Evolutionary conservation across 2,797 vertebrate species (phyloP), one percentile per base, ranked within the genome.

Genomic region (Triplophysa bombifrons): DNA sequence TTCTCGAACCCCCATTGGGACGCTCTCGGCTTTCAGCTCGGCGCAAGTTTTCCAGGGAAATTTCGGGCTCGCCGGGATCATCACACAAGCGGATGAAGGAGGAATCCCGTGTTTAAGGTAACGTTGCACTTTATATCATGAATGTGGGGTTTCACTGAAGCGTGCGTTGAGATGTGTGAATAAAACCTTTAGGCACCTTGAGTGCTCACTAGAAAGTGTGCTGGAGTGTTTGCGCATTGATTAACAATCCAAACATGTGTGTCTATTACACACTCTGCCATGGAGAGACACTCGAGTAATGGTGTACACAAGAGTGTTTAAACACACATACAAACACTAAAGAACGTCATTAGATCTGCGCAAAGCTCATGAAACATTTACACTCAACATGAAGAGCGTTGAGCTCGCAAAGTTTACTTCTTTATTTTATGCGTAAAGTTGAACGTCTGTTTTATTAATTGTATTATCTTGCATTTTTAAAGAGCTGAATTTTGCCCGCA

Each of bases 81-180:
- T 84, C 84, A 88, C 83, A 88, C 81, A 86, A 80, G 89, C 92
- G 89, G 85, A 94, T 93, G 93, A 90, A 87, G 87, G 88, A 81
- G 69, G 70, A 65, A 66, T 76, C 84, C 64, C 77, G 87, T 22
- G 84, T 86, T 80, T 70, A 87, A 90, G 89, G 84, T 85, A 84
- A 92, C 91, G 89, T 84, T 68, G 65, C 72, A 53, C 16, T 25
- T 70, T 76, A 11, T 58, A 12, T 19, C 0, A 9, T 20, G 17
- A 34, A 50, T 17, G 13, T 2, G 9, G 16, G 22, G 7, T 11
- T 51, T 27, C 50, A 56, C 27, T 63, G 72, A 50, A 34, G 44
- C 38, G 38, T 25, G n/a, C 53, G 27, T 12, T 41, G 19, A 41
- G 30, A 41, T 9, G 66, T 72, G 61, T 66, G 77, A 53, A 78